Evolutionary conservation across 2,113 vertebrate species (phyloP).

Genomic region (Ranitomeya imitator): DNA sequence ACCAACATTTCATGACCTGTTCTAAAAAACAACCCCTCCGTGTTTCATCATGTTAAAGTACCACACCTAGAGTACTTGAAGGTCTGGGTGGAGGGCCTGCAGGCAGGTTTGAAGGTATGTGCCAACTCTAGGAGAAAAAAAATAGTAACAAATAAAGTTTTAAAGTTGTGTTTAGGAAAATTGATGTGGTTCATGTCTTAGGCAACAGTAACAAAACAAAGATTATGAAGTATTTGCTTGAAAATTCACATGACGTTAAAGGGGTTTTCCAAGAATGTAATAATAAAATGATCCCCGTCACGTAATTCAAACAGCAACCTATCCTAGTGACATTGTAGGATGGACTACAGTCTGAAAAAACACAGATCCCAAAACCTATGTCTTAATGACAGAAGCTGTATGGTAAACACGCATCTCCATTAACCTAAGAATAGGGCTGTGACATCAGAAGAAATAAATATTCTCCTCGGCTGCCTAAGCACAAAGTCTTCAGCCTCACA

Average conservation of each 20-base stretch:
- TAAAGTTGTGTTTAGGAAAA: not conserved
- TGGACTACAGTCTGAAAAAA: too few species aligned
- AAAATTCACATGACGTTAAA: not conserved
- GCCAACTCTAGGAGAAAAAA: slow-evolving; percentile 38
- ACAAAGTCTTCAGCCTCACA: too few species aligned
- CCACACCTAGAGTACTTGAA: slow-evolving; percentile 50
- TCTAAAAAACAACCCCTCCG: slow-evolving; percentile 17
- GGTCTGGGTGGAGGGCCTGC: slow-evolving; percentile 52
- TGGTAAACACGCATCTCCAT: too few species aligned
- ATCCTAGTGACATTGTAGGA: too few species aligned
- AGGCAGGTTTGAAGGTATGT: slow-evolving; percentile 39
- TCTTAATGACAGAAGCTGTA: too few species aligned
- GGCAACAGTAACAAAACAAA: slow-evolving; percentile 24
- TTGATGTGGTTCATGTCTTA: slow-evolving; percentile 2
- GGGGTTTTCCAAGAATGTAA: too few species aligned
- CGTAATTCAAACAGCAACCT: too few species aligned
- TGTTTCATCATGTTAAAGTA: slow-evolving; percentile 44
- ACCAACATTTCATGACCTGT: slow-evolving; percentile 18
- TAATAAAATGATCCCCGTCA: too few species aligned
- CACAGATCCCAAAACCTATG: too few species aligned
- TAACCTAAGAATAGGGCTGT: too few species aligned
- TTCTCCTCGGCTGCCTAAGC: too few species aligned
- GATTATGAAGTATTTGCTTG: not conserved
- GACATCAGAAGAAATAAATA: too few species aligned
- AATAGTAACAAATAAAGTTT: slow-evolving; percentile 24